Conservation (phyloP, 2,797 vertebrate genomes). For the Chaetophractus vellerosus region DNA sequence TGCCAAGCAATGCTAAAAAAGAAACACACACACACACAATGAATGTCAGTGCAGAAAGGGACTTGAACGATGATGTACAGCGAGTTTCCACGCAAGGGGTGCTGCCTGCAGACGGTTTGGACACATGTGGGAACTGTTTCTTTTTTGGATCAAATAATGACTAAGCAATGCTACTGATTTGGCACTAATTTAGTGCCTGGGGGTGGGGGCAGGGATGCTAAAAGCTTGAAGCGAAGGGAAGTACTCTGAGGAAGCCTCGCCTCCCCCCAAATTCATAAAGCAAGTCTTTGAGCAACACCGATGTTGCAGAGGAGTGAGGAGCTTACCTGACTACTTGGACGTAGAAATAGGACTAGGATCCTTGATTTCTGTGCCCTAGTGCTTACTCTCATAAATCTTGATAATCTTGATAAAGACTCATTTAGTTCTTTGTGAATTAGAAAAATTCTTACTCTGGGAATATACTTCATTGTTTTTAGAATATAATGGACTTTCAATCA, state of each 20-base stretch:
- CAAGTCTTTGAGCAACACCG: background rate
- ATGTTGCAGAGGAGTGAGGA: background rate
- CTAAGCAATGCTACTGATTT: background rate
- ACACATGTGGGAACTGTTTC: background rate
- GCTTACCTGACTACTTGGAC: background rate
- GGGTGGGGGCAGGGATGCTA: background rate
- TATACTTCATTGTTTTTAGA: conserved; percentile 83
- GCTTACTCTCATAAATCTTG: conserved; percentile 6
- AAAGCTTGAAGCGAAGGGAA: background rate
- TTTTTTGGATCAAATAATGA: background rate
- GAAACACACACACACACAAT: background rate
- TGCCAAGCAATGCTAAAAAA: background rate
- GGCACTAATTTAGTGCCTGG: too few species aligned
- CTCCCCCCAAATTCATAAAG: background rate
- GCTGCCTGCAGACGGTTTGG: background rate
- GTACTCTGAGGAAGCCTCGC: background rate
- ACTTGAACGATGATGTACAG: background rate
- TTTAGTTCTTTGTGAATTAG: conserved; percentile 85
- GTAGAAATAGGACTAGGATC: background rate
- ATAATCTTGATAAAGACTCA: conserved; percentile 78
- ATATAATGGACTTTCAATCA: conserved; percentile 82
- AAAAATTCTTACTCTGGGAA: conserved; percentile 81
- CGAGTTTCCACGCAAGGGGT: background rate
- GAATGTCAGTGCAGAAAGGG: background rate
- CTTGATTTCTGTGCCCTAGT: background rate